phyloP scores from a whole-genome alignment of 2,113 vertebrate genomes.

The Naja naja region DNA sequence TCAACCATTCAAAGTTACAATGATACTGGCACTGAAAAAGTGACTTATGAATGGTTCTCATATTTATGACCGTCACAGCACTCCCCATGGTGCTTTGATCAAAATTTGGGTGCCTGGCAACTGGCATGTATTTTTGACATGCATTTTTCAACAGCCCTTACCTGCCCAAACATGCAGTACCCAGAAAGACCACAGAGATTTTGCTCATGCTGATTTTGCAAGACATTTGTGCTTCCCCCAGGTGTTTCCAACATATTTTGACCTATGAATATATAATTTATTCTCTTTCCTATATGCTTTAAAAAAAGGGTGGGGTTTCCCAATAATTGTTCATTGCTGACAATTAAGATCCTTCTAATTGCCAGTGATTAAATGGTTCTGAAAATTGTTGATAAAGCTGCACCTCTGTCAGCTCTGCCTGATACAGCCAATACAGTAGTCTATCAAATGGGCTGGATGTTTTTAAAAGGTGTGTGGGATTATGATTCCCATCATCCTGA shows the following conservation, averaged over 20 bases:
- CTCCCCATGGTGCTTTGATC: neutral
- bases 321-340: neutral
- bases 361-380: neutral
- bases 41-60: neutral
- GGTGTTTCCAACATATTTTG: neutral
- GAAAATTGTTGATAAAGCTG: neutral
- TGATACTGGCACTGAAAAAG: neutral
- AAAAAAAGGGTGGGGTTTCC: neutral
- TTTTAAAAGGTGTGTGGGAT: neutral
- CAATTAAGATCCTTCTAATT: neutral
- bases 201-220: neutral
- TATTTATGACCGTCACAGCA: neutral
- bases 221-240: neutral
- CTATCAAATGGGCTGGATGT: neutral
- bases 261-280: neutral
- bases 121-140: neutral
- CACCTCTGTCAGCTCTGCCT: neutral
- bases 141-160: neutral
- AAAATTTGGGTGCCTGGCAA: neutral
- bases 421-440: neutral
- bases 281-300: neutral
- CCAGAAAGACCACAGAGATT: neutral
- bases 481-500: neutral
- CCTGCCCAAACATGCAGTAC: neutral
- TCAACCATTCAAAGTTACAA: neutral